Base-by-base conservation (phyloP, 2,888 invertebrate genomes). In the Lepetodrilus schrolli region DNA sequence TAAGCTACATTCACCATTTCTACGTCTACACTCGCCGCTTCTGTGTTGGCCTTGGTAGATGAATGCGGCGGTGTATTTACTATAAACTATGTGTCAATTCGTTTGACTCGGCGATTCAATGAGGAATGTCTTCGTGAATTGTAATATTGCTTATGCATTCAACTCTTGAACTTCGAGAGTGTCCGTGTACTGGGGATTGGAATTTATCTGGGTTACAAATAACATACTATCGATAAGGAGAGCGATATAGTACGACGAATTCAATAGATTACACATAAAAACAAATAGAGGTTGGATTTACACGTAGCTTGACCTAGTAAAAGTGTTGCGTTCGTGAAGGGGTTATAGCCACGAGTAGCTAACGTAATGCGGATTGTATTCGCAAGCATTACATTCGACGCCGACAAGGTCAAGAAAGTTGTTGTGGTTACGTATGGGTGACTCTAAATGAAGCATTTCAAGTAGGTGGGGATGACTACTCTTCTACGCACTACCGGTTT, bases 351-450 rank as follows among this genome's bases (percentile, higher is more conserved):
- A n/a, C n/a, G n/a, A n/a, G n/a, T n/a, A n/a, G n/a, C n/a, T n/a
- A n/a, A n/a, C n/a, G n/a, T n/a, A n/a, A n/a, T n/a, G n/a, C n/a
- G n/a, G n/a, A n/a, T n/a, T n/a, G n/a, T n/a, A n/a, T n/a, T n/a
- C n/a, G n/a, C n/a, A n/a, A n/a, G n/a, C n/a, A n/a, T n/a, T n/a
- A n/a, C n/a, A n/a, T n/a, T 17, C 3, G 20, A 48, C 48, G 21
- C 58, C 17, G 30, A 34, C 58, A 58, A 58, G 58, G 58, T 58
- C 58, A 58, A n/a, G n/a, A 10, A 30, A 58, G 58, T 58, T 58
- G 58, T 58, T 26, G 30, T 30, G 17, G 58, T 58, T 58, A 58
- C 58, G 58, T 58, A 30, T 58, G 58, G 34, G 58, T 66, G 38
- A 66, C 20, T 66, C 37, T 20, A n/a, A 66, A 10, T 38, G 10